These are phyloP conservation scores for Hydrocynus forskahlii DNA, from an alignment of 2,797 vertebrate genomes.

Conservation along the genomic window DNA sequence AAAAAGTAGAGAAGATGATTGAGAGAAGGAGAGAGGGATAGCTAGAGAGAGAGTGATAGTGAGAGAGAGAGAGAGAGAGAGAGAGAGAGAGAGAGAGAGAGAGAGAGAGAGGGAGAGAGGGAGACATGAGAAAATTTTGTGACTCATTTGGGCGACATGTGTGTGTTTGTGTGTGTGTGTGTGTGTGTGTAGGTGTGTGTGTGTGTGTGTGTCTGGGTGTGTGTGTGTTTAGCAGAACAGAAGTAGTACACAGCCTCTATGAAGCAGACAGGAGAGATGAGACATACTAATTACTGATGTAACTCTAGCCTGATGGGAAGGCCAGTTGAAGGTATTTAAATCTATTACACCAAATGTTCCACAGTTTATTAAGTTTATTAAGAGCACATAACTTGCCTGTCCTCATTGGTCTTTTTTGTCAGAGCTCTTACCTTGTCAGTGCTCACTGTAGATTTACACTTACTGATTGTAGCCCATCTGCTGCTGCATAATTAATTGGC, in stretches of 20 bases:
- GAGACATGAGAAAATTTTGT: too few species aligned
- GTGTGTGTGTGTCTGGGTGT: neutral
- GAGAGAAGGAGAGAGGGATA: too few species aligned
- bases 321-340: constrained; percentile 42
- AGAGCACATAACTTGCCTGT: too few species aligned
- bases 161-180: neutral
- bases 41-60: too few species aligned
- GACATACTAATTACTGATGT: constrained; percentile 52
- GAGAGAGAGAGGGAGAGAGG: too few species aligned
- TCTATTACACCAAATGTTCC: neutral
- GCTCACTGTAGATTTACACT: neutral
- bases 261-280: constrained; percentile 27
- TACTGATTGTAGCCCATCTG: too few species aligned
- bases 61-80: too few species aligned
- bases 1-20: too few species aligned
- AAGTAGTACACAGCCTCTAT: constrained; percentile 1
- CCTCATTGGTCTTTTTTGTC: too few species aligned
- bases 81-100: too few species aligned
- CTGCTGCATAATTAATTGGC: neutral
- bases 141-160: neutral
- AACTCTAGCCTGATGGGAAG: constrained; percentile 52
- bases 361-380: too few species aligned
- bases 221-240: constrained; percentile 31
- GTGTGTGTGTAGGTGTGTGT: constrained; percentile 1
- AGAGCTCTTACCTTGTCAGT: neutral